Conservation (phyloP, 2,113 vertebrate genomes). For the Syngnathus typhle region DNA sequence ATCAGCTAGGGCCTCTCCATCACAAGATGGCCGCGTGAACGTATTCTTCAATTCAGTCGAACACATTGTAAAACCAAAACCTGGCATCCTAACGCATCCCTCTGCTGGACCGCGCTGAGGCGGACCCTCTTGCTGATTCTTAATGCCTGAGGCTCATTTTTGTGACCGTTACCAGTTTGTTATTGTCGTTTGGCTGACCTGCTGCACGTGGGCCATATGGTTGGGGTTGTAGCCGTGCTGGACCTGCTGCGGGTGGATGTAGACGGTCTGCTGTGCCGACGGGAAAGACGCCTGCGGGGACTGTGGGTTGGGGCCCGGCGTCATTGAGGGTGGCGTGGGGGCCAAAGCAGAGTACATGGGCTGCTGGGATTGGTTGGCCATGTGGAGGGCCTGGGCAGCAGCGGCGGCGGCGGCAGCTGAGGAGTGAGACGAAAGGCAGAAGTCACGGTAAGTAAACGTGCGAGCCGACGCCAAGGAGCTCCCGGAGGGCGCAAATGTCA, state of each 20-base stretch:
- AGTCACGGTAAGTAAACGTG: not conserved
- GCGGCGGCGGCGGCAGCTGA: constrained; percentile 48
- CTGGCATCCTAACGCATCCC: too few species aligned
- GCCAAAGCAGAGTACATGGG: constrained; percentile 93
- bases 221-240: constrained; percentile 92
- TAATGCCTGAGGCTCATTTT: not conserved
- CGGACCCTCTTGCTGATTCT: not conserved
- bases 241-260: constrained; percentile 94
- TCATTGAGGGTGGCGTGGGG: constrained; percentile 93
- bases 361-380: constrained; percentile 88
- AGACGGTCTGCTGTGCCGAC: constrained; percentile 89
- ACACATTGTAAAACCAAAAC: too few species aligned
- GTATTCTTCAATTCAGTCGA: not conserved
- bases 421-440: not conserved
- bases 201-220: constrained; percentile 95
- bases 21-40: not conserved
- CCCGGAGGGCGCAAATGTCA: too few species aligned
- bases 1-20: not conserved
- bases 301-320: constrained; percentile 92
- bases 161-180: not conserved
- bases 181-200: constrained; percentile 73
- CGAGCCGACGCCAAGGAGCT: not conserved
- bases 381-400: constrained; percentile 83
- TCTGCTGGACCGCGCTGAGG: too few species aligned
- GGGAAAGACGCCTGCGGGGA: constrained; percentile 93